phyloP scores from a whole-genome alignment of 2,888 invertebrate genomes.

The Sipha maydis region DNA sequence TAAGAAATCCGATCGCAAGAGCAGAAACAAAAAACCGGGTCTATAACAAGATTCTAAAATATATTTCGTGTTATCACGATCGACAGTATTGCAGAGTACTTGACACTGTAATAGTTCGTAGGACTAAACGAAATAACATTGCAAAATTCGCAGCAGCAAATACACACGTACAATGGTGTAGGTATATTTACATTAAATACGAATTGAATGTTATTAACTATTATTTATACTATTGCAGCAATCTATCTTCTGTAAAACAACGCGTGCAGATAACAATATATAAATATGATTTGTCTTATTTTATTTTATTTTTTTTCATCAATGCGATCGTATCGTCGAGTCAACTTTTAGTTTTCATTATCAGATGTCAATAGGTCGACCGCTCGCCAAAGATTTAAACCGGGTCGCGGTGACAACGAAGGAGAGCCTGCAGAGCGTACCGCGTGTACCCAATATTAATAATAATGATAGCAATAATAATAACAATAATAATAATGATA shows the following conservation, averaged over 20 bases:
- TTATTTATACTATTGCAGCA: background rate
- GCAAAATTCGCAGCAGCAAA: background rate
- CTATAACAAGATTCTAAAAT: too few species aligned
- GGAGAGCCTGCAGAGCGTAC: background rate
- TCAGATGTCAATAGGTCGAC: constrained; percentile 2
- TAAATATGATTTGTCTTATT: background rate
- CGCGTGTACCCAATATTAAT: too few species aligned
- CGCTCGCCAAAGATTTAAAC: background rate
- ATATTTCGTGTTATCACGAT: too few species aligned
- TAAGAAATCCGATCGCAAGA: too few species aligned
- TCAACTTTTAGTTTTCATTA: background rate
- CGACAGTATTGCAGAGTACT: too few species aligned
- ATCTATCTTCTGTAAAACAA: background rate
- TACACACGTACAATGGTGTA: background rate
- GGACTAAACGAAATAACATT: too few species aligned
- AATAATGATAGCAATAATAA: too few species aligned
- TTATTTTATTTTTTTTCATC: background rate
- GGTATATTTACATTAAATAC: background rate
- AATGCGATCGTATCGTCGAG: background rate
- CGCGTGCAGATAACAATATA: background rate
- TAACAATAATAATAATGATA: too few species aligned
- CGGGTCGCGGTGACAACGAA: background rate
- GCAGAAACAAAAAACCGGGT: too few species aligned
- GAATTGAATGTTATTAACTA: background rate
- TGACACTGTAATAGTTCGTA: too few species aligned